Conservation (phyloP, 1,140 invertebrate species). For the Rhopalosiphum maidis region DNA sequence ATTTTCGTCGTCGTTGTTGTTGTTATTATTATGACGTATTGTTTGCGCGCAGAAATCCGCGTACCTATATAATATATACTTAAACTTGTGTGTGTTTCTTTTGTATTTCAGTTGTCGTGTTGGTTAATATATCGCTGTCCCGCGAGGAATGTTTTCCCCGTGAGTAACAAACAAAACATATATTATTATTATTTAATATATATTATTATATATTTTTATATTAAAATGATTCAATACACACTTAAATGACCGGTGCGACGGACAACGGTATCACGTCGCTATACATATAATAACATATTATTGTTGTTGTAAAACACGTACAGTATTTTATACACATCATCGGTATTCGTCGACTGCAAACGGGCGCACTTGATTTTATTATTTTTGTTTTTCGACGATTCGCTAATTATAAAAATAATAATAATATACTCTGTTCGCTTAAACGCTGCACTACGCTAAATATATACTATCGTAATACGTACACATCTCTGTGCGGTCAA, state of each 20-base stretch:
- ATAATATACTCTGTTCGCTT: not conserved
- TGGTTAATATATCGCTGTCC: constrained; percentile 54
- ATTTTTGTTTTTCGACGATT: not conserved
- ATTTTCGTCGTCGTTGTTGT: not conserved
- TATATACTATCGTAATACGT: not conserved
- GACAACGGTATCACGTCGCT: not conserved
- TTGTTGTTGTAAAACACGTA: too few species aligned
- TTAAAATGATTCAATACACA: not conserved
- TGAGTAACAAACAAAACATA: constrained; percentile 51
- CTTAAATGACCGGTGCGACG: not conserved
- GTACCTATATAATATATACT: not conserved
- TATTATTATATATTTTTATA: not conserved
- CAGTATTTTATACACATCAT: not conserved
- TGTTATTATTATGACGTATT: not conserved
- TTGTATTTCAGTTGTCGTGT: constrained; percentile 52
- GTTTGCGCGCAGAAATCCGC: not conserved
- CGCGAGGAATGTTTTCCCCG: constrained; percentile 52
- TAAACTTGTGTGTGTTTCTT: constrained; percentile 35
- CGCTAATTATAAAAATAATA: not conserved
- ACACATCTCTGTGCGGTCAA: not conserved
- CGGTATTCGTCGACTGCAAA: not conserved
- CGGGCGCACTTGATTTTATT: not conserved
- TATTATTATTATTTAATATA: constrained; percentile 23
- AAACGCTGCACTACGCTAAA: not conserved
- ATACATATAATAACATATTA: not conserved